Evolutionary conservation across 1,140 invertebrate species (phyloP).

Genomic region (Drosophila nannoptera): DNA sequence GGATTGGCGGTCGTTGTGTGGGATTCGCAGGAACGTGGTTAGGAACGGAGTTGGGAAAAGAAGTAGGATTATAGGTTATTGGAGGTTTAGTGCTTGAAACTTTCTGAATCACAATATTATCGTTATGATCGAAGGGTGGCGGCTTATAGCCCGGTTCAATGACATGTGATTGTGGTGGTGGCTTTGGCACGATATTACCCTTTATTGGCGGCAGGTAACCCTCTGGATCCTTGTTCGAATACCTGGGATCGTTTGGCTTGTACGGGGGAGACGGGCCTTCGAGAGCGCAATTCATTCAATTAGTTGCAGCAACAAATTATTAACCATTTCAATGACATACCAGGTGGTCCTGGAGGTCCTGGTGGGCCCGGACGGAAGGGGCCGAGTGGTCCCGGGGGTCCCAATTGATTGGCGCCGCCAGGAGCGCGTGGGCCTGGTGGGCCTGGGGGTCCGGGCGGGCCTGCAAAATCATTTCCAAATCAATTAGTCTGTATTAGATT

Average conservation of each 20-base stretch:
- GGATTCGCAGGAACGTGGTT: constrained; percentile 52
- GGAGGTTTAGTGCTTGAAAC: constrained; percentile 51
- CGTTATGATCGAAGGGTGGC: constrained; percentile 49
- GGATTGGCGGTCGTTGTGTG: constrained; percentile 46
- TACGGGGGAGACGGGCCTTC: constrained; percentile 39
- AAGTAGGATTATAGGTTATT: constrained; percentile 78
- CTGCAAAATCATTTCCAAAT: not conserved
- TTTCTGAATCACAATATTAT: constrained; percentile 68
- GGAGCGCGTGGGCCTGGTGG: constrained; percentile 39
- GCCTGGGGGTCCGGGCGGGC: constrained; percentile 64
- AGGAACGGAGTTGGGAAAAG: constrained; percentile 62
- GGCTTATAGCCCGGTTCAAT: constrained; percentile 44
- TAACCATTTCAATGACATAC: constrained; percentile 2
- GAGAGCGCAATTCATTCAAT: not conserved
- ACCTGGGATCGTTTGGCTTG: constrained; percentile 58
- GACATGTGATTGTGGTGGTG: constrained; percentile 50
- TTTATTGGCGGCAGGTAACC: constrained; percentile 73
- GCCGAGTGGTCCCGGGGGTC: constrained; percentile 41
- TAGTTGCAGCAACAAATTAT: not conserved
- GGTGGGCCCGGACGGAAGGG: constrained; percentile 49
- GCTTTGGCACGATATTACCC: constrained; percentile 62
- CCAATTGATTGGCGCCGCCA: not conserved
- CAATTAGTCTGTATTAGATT: not conserved
- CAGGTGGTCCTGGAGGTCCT: constrained; percentile 48
- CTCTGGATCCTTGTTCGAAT: constrained; percentile 66